These are phyloP conservation scores for Chloebia gouldiae DNA, from an alignment of 2,113 vertebrate species.

Conservation along the genomic window DNA sequence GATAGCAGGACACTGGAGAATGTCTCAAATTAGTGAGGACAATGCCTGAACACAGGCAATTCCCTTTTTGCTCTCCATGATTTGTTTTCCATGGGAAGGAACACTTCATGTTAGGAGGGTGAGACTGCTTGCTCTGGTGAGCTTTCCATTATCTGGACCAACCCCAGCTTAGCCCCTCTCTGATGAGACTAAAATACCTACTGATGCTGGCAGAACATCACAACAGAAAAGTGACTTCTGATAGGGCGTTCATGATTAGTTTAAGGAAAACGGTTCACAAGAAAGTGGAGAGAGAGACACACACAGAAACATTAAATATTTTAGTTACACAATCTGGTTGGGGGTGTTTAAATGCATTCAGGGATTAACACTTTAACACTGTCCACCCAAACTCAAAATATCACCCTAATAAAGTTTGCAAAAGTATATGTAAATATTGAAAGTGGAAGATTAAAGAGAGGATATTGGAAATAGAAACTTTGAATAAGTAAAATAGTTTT, in stretches of 20 bases:
- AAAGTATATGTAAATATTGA: constrained; percentile 13
- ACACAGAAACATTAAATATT: neutral
- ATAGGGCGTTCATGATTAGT: neutral
- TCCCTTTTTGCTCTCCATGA: neutral
- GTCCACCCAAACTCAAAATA: neutral
- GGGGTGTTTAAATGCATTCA: constrained; percentile 4
- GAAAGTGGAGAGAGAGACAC: neutral
- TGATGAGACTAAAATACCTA: neutral
- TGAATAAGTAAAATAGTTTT: neutral
- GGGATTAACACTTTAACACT: constrained; percentile 22
- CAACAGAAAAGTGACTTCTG: neutral
- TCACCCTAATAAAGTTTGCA: constrained; percentile 5
- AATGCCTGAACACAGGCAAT: neutral
- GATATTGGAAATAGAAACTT: neutral
- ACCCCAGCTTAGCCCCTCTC: neutral
- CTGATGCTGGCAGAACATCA: neutral
- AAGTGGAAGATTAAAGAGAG: constrained; percentile 4
- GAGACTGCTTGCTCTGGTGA: neutral
- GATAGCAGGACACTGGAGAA: neutral
- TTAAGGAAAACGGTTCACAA: neutral
- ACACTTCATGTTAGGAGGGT: neutral
- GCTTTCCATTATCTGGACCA: neutral
- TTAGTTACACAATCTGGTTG: neutral
- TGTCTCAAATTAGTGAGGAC: neutral
- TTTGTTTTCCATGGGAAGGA: neutral